Base-by-base conservation (phyloP, 1,140 invertebrate species). In the Agrilus planipennis region DNA sequence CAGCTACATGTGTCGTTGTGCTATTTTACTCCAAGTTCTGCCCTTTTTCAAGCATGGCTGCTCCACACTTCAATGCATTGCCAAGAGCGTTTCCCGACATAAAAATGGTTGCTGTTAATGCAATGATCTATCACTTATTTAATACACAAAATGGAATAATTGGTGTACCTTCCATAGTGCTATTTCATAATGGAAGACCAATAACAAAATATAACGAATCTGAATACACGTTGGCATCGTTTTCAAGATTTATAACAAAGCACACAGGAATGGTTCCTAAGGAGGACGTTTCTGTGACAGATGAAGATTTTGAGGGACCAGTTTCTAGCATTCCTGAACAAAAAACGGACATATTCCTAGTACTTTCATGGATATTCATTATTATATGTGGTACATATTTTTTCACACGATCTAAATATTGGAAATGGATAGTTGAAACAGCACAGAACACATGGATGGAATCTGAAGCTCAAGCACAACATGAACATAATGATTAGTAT, bases 121-220 rank as follows among this genome's bases (percentile, higher is more conserved):
- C 89, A 1, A 76, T 86, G 44, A 77, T 81, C 55, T 80, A 89
- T 57, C 80, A 82, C 49, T 77, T 81, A 31, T 83, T 91, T 21
- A 93, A 93, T 64, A 85, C 89, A 0, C 83, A 89, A 54, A 92
- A 89, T 70, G 90, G 91, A 14, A 86, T 94, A 46, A 80, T 92
- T n/a, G 88, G 87, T 14, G 82, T 95, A 17, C 91, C 91, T 25
- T 92, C 89, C 22, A 60, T 96, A 9, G 76, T 95, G 63, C 69
- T 97, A 38, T 89, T 95, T 53, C 90, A 96, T 57, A 93, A 93
- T 67, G 88, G 88, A 0, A 76, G 85, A 57, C 76, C 87, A 17
- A 75, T 88, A 19, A 81, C 80, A 1, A 86, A 88, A 65, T 92
- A 84, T 46, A 92, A 94, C 67, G 79, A 80, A 14, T 83, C 85